Base-by-base conservation (phyloP, 2,888 invertebrate genomes). In the Ectemnius continuus region DNA sequence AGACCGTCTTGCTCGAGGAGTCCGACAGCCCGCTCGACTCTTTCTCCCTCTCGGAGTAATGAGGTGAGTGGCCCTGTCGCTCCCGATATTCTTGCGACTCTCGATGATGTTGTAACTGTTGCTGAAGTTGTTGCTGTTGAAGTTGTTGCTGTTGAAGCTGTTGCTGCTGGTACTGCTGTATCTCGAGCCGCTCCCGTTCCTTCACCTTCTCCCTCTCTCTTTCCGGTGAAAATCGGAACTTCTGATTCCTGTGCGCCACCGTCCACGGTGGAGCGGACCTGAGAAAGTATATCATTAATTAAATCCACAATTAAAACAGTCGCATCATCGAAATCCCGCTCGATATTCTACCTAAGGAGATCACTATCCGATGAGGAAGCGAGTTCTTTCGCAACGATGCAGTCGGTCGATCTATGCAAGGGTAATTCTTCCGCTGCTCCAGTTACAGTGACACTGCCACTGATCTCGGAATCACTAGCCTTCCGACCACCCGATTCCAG, bases 351-450 rank as follows among this genome's bases (percentile, higher is more conserved):
- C 87, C 92, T 91, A 60, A 93, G 88, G 60, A 93, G 91, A 85
- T 93, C 93, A 18, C 93, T 93, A 80, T 93, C 93, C 8, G 93
- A 93, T 73, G 93, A 93, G 0, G 93, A 93, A 0, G 93, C 92
- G 70, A 93, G 92, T 84, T 93, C 93, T 86, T 93, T 93, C n/a
- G 93, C 93, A 16, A 94, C 94, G 84, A 96, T 95, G 91, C 96
- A 96, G 90, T 96, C 96, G 78, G 95, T 95, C 69, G 96, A 96
- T 80, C 95, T 92, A 89, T 95, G 95, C 63, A 95, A 91, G 46
- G 94, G 93, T 80, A 94, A 92, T 81, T 93, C 86, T 91, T 92
- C 91, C 91, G 91, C 91, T 78, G 91, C 91, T 89, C 91, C 88
- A 52, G 80, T 81, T 26, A 82, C 84, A 4, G 81, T 79, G 16